Conservation (phyloP, 2,113 vertebrate species). For the Atrichornis clamosus region DNA sequence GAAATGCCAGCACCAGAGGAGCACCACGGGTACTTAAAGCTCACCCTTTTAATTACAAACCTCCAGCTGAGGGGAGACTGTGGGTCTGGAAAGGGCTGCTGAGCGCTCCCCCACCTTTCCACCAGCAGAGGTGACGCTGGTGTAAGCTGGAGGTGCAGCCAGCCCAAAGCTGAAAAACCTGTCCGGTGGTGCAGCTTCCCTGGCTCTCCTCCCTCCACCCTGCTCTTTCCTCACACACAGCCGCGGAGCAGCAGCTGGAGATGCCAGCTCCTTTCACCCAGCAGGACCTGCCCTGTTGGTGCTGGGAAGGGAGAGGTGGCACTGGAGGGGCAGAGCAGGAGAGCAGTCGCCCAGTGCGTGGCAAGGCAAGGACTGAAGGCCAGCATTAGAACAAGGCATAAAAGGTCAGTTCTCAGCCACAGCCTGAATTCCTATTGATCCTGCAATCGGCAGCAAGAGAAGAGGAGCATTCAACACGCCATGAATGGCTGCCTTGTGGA, state of each 20-base stretch:
- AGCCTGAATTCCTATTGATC: conserved; percentile 20
- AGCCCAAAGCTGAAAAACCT: neutral
- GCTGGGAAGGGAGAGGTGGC: neutral
- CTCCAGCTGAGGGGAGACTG: neutral
- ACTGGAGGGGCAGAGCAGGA: neutral
- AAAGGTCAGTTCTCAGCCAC: conserved; percentile 1
- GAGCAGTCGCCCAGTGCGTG: accelerated
- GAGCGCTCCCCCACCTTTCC: neutral
- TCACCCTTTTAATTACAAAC: neutral
- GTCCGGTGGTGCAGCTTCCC: neutral
- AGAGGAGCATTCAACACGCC: conserved; percentile 28
- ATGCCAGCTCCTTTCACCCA: neutral
- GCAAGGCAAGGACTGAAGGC: neutral
- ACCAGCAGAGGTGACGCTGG: accelerated
- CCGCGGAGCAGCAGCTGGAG: neutral
- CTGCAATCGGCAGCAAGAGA: neutral
- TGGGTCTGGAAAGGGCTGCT: neutral
- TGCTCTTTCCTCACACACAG: neutral
- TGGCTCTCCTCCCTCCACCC: neutral
- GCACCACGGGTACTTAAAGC: neutral
- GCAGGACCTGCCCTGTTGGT: neutral
- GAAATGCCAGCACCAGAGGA: neutral
- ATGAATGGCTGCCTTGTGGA: conserved; percentile 59
- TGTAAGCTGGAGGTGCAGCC: neutral
- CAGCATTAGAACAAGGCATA: neutral